These are phyloP conservation scores for Trichosurus vulpecula DNA, from an alignment of 2,797 vertebrate genomes.

Conservation along the genomic window DNA sequence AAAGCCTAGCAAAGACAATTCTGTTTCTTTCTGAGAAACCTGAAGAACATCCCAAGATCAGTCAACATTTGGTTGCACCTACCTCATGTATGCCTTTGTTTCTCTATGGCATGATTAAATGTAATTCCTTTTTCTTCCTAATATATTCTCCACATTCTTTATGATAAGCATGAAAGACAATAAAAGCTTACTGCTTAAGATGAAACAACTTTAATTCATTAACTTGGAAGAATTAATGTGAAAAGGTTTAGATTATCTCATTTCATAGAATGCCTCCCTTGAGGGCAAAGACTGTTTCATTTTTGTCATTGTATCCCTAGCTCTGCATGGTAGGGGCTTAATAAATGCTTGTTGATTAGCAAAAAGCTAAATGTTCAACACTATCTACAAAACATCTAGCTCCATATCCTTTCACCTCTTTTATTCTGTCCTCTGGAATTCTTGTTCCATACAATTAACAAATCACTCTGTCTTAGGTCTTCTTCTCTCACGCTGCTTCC, in stretches of 20 bases:
- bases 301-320: background rate
- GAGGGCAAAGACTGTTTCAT: background rate
- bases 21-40: too few species aligned
- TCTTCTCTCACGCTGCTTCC: background rate
- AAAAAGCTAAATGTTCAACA: background rate
- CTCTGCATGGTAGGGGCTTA: background rate
- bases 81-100: too few species aligned
- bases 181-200: background rate
- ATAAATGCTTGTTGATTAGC: background rate
- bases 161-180: too few species aligned
- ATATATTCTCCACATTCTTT: too few species aligned
- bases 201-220: background rate
- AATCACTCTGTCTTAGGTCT: background rate
- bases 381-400: background rate
- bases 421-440: background rate
- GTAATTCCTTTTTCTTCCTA: too few species aligned
- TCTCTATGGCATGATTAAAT: too few species aligned
- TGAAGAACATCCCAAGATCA: too few species aligned
- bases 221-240: background rate
- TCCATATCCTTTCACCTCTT: too few species aligned
- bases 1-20: constrained; percentile 24
- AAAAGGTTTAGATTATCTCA: background rate
- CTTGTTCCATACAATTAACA: background rate
- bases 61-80: too few species aligned
- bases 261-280: background rate